phyloP scores from a whole-genome alignment of 1,140 invertebrate genomes.

The Cecropterus lyciades region DNA sequence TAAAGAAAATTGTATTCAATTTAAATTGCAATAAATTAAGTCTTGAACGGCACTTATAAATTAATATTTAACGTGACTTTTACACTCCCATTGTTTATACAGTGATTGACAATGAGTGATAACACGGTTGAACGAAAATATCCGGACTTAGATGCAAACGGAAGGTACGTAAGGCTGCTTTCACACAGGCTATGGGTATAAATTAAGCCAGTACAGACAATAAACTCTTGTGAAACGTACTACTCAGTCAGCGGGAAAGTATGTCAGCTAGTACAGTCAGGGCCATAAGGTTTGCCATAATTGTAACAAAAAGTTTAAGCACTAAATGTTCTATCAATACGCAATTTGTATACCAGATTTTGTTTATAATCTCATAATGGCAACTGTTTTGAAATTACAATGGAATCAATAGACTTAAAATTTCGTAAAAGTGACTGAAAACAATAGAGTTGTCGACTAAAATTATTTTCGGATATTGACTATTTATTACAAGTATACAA shows the following conservation, averaged over 20 bases:
- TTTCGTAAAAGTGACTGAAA: too few species aligned
- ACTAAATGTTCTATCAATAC: slow-evolving; percentile 1
- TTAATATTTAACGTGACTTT: too few species aligned
- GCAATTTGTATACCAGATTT: slow-evolving; percentile 14
- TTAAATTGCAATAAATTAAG: too few species aligned
- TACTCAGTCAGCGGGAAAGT: slow-evolving; percentile 36
- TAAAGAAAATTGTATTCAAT: too few species aligned
- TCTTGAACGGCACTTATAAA: too few species aligned
- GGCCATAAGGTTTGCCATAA: slow-evolving; percentile 31
- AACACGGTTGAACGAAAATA: slow-evolving; percentile 1
- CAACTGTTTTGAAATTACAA: too few species aligned
- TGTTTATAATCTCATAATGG: not conserved
- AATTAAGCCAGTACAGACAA: slow-evolving; percentile 39
- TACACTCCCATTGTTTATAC: slow-evolving; percentile 4
- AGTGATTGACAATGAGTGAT: not conserved
- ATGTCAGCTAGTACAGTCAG: slow-evolving; percentile 40
- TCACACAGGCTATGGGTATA: slow-evolving; percentile 31
- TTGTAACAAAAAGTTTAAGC: slow-evolving; percentile 10
- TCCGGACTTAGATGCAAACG: slow-evolving; percentile 10
- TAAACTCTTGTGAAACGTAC: slow-evolving; percentile 43
- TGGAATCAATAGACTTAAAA: too few species aligned
- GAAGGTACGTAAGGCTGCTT: slow-evolving; percentile 30
- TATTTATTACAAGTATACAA: too few species aligned
- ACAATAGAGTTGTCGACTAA: too few species aligned
- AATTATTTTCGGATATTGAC: too few species aligned